Percentiles rank a stretch among this genome's conserved stretches.
These are phyloP conservation scores for Hirundichthys speculiger DNA, from an alignment of 2,113 vertebrate genomes.

Conservation along the genomic window DNA sequence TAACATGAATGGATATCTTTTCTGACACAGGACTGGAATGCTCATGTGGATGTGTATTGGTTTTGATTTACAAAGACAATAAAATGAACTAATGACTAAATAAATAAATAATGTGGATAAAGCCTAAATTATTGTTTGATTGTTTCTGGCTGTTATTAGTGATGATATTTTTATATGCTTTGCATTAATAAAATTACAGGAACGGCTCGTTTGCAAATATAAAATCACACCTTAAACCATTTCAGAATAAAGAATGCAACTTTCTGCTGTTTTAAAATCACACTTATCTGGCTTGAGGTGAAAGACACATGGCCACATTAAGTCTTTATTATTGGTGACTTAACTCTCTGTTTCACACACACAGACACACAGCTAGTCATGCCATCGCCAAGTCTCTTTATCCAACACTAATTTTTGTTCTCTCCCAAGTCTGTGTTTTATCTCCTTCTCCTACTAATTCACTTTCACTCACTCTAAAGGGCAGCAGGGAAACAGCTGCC, in stretches of 20 bases:
- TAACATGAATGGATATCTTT: no score
- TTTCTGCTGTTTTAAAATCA: background rate
- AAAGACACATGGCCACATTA: conserved; percentile 40
- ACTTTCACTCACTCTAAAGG: conserved; percentile 30
- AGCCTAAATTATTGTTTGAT: no score
- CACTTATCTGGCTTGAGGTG: conserved; percentile 35
- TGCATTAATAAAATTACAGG: no score
- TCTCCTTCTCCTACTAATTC: conserved; percentile 8
- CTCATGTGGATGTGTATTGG: no score
- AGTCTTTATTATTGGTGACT: conserved; percentile 9
- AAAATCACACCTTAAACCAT: background rate
- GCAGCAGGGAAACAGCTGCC: conserved; percentile 36
- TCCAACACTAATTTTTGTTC: background rate
- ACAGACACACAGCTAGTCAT: background rate
- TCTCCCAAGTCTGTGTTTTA: conserved; percentile 11
- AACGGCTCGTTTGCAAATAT: no score
- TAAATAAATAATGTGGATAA: no score
- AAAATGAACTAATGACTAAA: no score
- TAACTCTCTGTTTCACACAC: background rate
- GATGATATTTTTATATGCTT: no score
- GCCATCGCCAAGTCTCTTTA: background rate
- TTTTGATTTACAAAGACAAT: no score
- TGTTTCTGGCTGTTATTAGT: no score
- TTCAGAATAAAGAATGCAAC: no score
- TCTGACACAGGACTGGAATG: no score